A percentile compares a stretch with the other conserved stretches of the same genome.
These are phyloP conservation scores for Epizoanthus fatuus DNA, from an alignment of 92 coral and sea anemone genomes.

Conservation along the genomic window DNA sequence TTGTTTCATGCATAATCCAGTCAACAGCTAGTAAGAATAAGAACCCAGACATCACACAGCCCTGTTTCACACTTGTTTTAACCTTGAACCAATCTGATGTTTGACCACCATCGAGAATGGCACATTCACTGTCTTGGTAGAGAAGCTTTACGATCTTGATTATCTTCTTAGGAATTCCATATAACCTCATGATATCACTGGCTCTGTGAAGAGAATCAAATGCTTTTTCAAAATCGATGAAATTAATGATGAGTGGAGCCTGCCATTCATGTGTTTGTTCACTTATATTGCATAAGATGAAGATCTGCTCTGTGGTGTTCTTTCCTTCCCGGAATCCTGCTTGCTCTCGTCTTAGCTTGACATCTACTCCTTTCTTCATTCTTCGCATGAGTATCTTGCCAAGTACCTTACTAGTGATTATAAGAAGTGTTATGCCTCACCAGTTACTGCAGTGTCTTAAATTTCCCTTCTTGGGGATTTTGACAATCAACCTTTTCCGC, in stretches of 20 bases:
- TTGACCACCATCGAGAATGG: background rate
- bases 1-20: background rate
- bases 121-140: constrained; percentile 1
- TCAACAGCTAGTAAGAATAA: background rate
- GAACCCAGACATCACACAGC: no score
- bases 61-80: no score
- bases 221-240: background rate
- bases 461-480: constrained; percentile 51
- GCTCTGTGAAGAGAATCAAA: background rate
- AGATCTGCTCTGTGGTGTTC: constrained; percentile 43
- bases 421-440: constrained; percentile 52
- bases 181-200: background rate
- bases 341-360: constrained; percentile 40
- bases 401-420: constrained; percentile 19
- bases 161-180: constrained; percentile 24
- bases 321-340: constrained; percentile 51
- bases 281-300: constrained; percentile 34
- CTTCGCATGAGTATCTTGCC: constrained; percentile 27
- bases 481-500: constrained; percentile 41
- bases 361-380: constrained; percentile 38
- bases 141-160: background rate
- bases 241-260: background rate
- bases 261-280: constrained; percentile 29
- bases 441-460: constrained; percentile 35
- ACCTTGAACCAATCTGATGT: background rate